Base-by-base conservation (phyloP, 2,113 vertebrate species). In the human (Homo sapiens) region DNA sequence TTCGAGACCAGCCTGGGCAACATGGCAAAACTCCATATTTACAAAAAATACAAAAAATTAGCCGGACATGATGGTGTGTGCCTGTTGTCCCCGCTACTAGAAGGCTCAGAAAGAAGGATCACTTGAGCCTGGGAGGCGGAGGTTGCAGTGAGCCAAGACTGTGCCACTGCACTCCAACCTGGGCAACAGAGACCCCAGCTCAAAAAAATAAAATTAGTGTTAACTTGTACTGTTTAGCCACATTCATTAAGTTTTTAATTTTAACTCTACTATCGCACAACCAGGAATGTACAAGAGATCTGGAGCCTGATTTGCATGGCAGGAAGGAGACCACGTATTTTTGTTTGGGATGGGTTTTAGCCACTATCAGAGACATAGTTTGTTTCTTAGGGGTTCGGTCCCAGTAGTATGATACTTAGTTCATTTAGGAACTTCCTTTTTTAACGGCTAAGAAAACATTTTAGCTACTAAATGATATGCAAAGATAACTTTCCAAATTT, bases 401-500 rank as follows among this genome's bases (percentile, higher is more conserved):
- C 73, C 94, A 48, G 52, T 45, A 52, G 68, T 90, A 35, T 64
- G 25, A 57, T 23, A 79, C 78, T 93, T 80, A 70, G 38, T 94
- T 95, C 23, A 94, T 48, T 87, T 70, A 83, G 32, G 52, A 86
- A 95, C 35, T 72, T 79, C 38, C 50, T 38, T 92, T 88, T 68
- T 72, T 94, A 68, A 93, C 32, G 38, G 48, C n/a, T 91, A 89
- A 94, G 72, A 55, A 94, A 88, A 93, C 14, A 83, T 79, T 61
- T 86, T 45, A 75, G 16, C 13, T 66, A 66, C 38, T 88, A 94
- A 84, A 92, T 94, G 35, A 57, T 76, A 95, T 55, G 20, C 43
- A 86, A 82, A 88, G 64, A 68, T 50, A 83, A 94, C 20, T 30
- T 90, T 92, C 27, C n/a, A 93, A 93, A 91, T 76, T 87, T 82